Conservation (phyloP, 2,888 invertebrate genomes). For the Luperina nickerlii region DNA sequence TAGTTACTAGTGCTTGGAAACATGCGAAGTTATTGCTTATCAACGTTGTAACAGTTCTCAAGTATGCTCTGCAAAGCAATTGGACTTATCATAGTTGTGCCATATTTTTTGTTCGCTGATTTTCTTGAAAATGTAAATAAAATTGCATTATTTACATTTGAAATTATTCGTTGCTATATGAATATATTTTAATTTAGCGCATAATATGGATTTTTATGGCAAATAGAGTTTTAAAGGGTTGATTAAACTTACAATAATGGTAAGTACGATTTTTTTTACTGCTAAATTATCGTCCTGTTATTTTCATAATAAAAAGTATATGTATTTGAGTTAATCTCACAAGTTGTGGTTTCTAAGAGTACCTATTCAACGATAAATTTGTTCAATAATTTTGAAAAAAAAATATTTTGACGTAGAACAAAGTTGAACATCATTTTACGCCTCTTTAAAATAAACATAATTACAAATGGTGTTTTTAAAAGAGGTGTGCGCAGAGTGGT, state of each 20-base stretch:
- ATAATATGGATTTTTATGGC: background rate
- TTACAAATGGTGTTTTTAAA: constrained; percentile 20
- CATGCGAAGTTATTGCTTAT: constrained; percentile 65
- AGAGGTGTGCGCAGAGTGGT: constrained; percentile 29
- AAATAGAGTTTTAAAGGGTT: background rate
- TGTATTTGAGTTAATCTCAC: too few relatives aligned
- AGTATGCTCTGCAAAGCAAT: constrained; percentile 36
- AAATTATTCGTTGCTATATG: constrained; percentile 28
- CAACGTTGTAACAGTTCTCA: constrained; percentile 30
- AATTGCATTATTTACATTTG: constrained; percentile 51
- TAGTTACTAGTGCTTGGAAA: constrained; percentile 51
- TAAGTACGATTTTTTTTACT: background rate
- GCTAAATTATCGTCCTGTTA: background rate
- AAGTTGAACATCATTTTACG: constrained; percentile 22
- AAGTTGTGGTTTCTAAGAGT: background rate
- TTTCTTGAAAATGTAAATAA: constrained; percentile 45
- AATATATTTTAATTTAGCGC: constrained; percentile 26
- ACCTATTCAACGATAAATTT: too few relatives aligned
- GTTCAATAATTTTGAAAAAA: background rate
- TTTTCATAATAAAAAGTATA: background rate
- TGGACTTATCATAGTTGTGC: constrained; percentile 25
- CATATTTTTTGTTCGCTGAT: constrained; percentile 22
- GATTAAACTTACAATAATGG: background rate
- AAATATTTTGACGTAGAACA: constrained; percentile 7
- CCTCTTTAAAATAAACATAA: constrained; percentile 23